Percentiles rank a stretch among this genome's conserved stretches.
Evolutionary conservation across 2,113 vertebrate genomes (phyloP).

Genomic region (Scomber colias): DNA sequence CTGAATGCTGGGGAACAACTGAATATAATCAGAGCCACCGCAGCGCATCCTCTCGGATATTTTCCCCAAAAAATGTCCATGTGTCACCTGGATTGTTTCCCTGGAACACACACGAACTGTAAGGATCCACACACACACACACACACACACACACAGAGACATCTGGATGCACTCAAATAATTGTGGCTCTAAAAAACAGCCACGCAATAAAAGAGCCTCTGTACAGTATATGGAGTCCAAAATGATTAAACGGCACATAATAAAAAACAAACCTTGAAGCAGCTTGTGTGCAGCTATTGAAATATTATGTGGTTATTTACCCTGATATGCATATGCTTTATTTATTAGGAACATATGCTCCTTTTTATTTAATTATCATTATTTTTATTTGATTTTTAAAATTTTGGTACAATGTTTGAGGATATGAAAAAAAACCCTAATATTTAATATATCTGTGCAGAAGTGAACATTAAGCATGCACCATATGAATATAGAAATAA

Average conservation of each 20-base stretch:
- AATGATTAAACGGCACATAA: slow-evolving; percentile 13
- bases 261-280: neutral
- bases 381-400: no score
- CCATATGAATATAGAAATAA: neutral
- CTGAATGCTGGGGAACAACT: neutral
- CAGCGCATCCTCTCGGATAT: neutral
- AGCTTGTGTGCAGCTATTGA: no score
- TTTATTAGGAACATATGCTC: neutral
- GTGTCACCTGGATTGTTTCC: slow-evolving; percentile 71
- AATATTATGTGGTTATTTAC: neutral
- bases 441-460: no score
- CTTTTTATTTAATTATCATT: no score
- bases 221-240: slow-evolving; percentile 22
- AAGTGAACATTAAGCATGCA: neutral
- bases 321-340: no score
- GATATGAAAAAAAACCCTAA: no score
- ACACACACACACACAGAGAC: slow-evolving; percentile 30
- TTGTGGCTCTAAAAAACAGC: slow-evolving; percentile 10
- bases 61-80: slow-evolving; percentile 54
- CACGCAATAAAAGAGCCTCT: slow-evolving; percentile 27
- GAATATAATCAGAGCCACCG: slow-evolving; percentile 32
- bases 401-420: neutral
- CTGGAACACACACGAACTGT: neutral
- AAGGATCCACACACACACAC: neutral
- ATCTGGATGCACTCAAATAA: slow-evolving; percentile 61